A percentile compares a stretch with the other conserved stretches of the same genome.
These are phyloP conservation scores for Istiophorus platypterus DNA, from an alignment of 2,113 vertebrate species.

Conservation along the genomic window DNA sequence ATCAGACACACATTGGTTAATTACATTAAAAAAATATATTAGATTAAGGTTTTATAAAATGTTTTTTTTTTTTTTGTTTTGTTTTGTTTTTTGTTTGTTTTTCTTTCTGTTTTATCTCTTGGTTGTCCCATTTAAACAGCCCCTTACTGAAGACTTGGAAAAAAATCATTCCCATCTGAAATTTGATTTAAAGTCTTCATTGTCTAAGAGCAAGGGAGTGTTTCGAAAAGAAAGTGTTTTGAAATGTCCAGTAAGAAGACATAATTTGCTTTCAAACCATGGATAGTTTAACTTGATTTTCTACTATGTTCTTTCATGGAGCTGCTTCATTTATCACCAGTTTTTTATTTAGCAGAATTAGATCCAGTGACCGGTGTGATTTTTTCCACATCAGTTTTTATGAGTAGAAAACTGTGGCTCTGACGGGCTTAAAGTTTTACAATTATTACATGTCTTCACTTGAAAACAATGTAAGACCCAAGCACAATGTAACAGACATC, in stretches of 20 bases:
- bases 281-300: not conserved
- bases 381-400: not conserved
- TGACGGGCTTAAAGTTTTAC: not conserved
- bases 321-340: not conserved
- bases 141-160: not conserved
- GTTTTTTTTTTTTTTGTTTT: not conserved
- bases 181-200: not conserved
- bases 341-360: conserved; percentile 1
- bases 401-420: not conserved
- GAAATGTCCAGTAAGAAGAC: not conserved
- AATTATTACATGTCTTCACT: not conserved
- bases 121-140: not conserved
- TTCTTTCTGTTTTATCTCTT: not conserved
- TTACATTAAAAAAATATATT: not conserved
- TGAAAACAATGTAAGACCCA: not conserved
- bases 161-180: not conserved
- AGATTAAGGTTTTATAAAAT: not conserved
- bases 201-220: not conserved
- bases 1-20: not conserved
- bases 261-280: not conserved
- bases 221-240: not conserved
- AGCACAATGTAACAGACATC: not conserved
- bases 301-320: not conserved
- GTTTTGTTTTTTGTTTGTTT: not conserved
- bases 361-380: not conserved